phyloP scores from a whole-genome alignment of 1,140 invertebrate species.

The Brachionus koreanus region DNA sequence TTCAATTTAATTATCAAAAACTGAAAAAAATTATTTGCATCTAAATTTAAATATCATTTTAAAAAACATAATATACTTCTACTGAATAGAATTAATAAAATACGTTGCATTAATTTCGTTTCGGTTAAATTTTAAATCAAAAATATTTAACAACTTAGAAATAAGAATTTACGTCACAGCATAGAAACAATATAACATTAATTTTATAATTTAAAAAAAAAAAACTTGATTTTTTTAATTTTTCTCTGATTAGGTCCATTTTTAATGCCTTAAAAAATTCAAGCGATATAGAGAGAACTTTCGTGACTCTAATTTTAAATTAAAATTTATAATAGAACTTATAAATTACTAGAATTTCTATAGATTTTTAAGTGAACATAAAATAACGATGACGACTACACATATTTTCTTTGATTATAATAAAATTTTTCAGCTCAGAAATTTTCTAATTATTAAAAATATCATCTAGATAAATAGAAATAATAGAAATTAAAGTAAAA shows the following conservation, averaged over 20 bases:
- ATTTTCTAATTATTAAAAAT: background rate
- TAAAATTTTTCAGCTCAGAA: background rate
- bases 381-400: conserved; percentile 38
- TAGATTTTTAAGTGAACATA: background rate
- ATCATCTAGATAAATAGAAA: background rate
- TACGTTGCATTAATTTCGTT: too few species aligned
- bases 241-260: background rate
- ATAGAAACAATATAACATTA: background rate
- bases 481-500: background rate
- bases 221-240: background rate
- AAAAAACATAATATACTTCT: too few species aligned
- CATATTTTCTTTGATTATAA: conserved; percentile 22
- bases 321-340: background rate
- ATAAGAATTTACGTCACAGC: background rate
- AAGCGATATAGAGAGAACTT: background rate
- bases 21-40: too few species aligned
- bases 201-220: background rate
- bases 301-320: background rate
- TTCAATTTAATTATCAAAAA: too few species aligned
- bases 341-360: background rate
- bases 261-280: background rate
- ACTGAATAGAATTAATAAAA: too few species aligned
- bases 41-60: too few species aligned
- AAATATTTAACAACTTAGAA: background rate
- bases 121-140: too few species aligned